Conservation (phyloP, 2,888 invertebrate species). For the Eupithecia subfuscata region DNA sequence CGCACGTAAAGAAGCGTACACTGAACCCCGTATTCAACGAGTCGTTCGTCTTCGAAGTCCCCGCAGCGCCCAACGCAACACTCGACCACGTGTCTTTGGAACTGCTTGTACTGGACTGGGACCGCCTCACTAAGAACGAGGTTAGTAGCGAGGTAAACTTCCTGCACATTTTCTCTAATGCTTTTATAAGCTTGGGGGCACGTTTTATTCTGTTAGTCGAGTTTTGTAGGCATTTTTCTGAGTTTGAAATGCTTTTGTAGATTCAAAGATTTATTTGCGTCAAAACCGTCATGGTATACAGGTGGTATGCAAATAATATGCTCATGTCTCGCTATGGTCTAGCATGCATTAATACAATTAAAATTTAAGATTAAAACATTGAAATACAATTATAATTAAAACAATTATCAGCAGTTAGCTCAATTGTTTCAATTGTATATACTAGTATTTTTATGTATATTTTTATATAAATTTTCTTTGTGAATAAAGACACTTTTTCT, state of each 20-base stretch:
- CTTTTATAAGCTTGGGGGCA: neutral
- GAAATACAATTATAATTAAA: no score
- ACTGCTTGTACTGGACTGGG: constrained; percentile 97
- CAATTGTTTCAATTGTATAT: no score
- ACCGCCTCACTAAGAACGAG: constrained; percentile 99
- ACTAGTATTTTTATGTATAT: no score
- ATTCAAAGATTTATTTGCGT: no score
- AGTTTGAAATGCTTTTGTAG: neutral
- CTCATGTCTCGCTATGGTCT: no score
- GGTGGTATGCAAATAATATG: no score
- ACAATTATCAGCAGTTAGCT: no score
- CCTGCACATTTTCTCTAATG: constrained; percentile 18
- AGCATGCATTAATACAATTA: no score
- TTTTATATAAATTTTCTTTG: no score
- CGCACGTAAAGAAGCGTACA: constrained; percentile 99
- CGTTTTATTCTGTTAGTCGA: neutral
- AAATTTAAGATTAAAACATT: no score
- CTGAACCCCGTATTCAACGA: constrained; percentile 99
- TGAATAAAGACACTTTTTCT: no score
- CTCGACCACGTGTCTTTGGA: constrained; percentile 93
- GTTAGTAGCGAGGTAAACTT: constrained; percentile 67
- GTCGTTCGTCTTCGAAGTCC: constrained; percentile 98
- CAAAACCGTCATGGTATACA: no score
- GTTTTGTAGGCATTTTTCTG: neutral
- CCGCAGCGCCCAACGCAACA: constrained; percentile 88